phyloP scores from a whole-genome alignment of 1,140 invertebrate genomes.

The Lutraria rhynchaena region DNA sequence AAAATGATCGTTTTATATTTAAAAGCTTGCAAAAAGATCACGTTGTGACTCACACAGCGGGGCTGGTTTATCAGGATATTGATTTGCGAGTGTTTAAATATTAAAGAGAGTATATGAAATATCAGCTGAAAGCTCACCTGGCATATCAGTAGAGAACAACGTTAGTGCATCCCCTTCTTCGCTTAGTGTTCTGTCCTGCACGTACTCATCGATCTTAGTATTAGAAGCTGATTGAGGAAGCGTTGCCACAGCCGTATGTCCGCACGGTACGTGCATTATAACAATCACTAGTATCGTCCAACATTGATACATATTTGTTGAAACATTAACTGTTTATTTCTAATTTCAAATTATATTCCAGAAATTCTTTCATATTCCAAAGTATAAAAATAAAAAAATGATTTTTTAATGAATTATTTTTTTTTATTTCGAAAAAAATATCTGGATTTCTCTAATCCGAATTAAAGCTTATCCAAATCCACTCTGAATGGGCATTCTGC shows the following conservation, averaged over 20 bases:
- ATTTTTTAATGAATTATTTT: too few species aligned
- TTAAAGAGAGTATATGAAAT: too few species aligned
- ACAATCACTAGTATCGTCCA: conserved; percentile 46
- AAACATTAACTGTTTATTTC: conserved; percentile 37
- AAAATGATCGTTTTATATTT: too few species aligned
- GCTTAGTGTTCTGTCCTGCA: not conserved
- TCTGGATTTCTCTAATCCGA: conserved; percentile 4
- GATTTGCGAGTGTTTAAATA: too few species aligned
- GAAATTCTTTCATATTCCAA: conserved; percentile 20
- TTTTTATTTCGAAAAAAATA: too few species aligned
- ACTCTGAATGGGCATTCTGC: not conserved
- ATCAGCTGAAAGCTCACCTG: conserved; percentile 36
- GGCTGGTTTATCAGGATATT: too few species aligned
- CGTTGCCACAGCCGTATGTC: conserved; percentile 20
- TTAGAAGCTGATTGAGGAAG: conserved; percentile 10
- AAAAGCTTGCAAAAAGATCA: too few species aligned
- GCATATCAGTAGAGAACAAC: conserved; percentile 9
- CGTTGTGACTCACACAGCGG: too few species aligned
- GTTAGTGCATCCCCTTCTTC: not conserved
- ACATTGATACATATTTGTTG: conserved; percentile 39
- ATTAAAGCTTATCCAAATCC: not conserved
- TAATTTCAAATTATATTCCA: conserved; percentile 32
- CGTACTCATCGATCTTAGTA: conserved; percentile 19
- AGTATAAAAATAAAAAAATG: conserved; percentile 1
- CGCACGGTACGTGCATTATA: conserved; percentile 27